Evolutionary conservation across 2,113 vertebrate species (phyloP), one percentile per base, ranked within the genome.

Genomic region (Carlito syrichta): DNA sequence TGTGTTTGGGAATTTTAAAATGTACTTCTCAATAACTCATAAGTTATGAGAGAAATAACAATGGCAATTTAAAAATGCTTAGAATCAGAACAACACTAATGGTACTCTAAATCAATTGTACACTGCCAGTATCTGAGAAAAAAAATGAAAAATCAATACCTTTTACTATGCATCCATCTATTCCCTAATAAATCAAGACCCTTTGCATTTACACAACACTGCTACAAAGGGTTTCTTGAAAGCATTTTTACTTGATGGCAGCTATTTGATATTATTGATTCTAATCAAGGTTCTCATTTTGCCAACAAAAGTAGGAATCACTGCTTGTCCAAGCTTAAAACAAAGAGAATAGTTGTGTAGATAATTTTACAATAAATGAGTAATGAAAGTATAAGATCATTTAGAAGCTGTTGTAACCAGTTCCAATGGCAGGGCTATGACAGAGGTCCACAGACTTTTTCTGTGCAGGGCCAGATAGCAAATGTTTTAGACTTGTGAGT

Each of bases 231-330:
- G 38, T 58, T 69, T 45, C 38, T 50, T 66, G 68, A 60, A 79
- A 74, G 62, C 48, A 22, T 78, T 93, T 94, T 89, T 78, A 45
- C 77, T 68, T 82, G 69, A 78, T 40, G 52, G 54, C 74, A 45
- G 54, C 85, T 78, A 73, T 73, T 78, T 92, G 85, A 68, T 83
- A 30, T 56, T 73, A 94, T 79, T 60, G 92, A 93, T 96, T 79
- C 74, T 84, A 48, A 96, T 66, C 62, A 43, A 73, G 17, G 16
- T 78, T 87, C 54, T 83, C 68, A 66, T 73, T 73, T 86, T 45
- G 5, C 54, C 48, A 25, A 78, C n/a, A 19, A 60, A 90, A 35
- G 35, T n/a, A 54, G 68, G 82, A 86, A 78, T 92, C 81, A 40
- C 40, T 66, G 35, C 14, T 82, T 50, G 6, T n/a, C 68, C 89